phyloP scores from a whole-genome alignment of 2,113 vertebrate genomes.

The Misgurnus anguillicaudatus region DNA sequence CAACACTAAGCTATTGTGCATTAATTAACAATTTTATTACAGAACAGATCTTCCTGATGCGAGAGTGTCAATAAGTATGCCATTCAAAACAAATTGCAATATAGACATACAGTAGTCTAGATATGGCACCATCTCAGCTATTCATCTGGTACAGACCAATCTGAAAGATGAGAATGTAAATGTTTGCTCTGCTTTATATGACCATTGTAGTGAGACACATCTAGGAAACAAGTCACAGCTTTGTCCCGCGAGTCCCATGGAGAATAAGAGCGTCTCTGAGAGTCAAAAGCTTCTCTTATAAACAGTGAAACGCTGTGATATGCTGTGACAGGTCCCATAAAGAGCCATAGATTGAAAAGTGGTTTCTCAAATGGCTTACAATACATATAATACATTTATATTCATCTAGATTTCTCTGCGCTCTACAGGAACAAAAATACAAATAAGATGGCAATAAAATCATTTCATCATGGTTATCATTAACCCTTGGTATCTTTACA shows the following conservation, averaged over 20 bases:
- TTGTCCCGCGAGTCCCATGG: constrained; percentile 35
- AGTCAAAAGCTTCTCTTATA: constrained; percentile 42
- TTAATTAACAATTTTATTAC: background rate
- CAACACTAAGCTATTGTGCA: too few relatives aligned
- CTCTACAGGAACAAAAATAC: too few relatives aligned
- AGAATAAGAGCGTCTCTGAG: constrained; percentile 28
- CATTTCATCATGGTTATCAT: too few relatives aligned
- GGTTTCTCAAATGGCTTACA: background rate
- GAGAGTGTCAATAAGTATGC: background rate
- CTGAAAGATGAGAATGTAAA: background rate
- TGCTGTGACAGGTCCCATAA: constrained; percentile 41
- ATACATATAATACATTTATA: too few relatives aligned
- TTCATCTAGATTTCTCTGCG: too few relatives aligned
- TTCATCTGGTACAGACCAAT: background rate
- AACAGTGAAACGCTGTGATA: constrained; percentile 23
- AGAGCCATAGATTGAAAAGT: constrained; percentile 3
- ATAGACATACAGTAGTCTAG: background rate
- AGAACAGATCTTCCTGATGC: background rate
- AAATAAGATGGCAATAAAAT: too few relatives aligned
- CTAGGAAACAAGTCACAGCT: constrained; percentile 55
- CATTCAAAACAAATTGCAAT: too few relatives aligned
- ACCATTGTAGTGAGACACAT: constrained; percentile 58
- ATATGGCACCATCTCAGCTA: background rate
- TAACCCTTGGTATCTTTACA: too few relatives aligned
- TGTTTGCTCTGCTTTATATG: constrained; percentile 34